Evolutionary conservation across 2,888 invertebrate genomes (phyloP), one percentile per base, ranked within the genome.

Genomic region (Microdon myrmicae): DNA sequence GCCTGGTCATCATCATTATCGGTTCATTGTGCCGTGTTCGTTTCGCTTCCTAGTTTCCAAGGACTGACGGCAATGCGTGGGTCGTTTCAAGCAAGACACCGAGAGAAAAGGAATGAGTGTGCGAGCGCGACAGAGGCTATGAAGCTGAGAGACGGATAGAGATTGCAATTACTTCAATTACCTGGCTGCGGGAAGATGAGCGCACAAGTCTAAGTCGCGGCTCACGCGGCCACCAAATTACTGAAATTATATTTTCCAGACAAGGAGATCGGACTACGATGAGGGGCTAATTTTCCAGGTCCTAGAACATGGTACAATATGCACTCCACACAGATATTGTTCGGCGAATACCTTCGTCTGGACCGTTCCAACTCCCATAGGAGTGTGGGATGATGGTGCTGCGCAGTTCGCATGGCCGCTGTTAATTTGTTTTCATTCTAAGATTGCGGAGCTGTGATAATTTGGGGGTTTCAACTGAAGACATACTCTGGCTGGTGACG

Each of bases 101-200:
- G 12, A 38, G 35, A 20, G 17, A 22, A 20, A 20, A 12, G 6
- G 12, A 39, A 28, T 28, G 10, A 47, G 19, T n/a, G n/a, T n/a
- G n/a, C n/a, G n/a, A n/a, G n/a, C n/a, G n/a, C n/a, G n/a, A n/a
- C n/a, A n/a, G n/a, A n/a, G n/a, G n/a, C n/a, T n/a, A n/a, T n/a
- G n/a, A n/a, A n/a, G n/a, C n/a, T n/a, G n/a, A n/a, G n/a, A n/a
- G n/a, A n/a, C n/a, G n/a, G n/a, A n/a, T n/a, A n/a, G n/a, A 51
- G 47, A 58, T 45, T 58, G 53, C 64, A 64, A 64, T 64, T 64
- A 64, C 64, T 58, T 58, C 61, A 64, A 56, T 64, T 64, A 64
- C 61, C 44, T 49, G 61, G 34, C 44, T 44, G 45, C 45, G 16
- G 32, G 56, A 14, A 25, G 19, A 28, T 28, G 34, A 23, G 35